These are phyloP conservation scores for Boloria euphrosyne DNA, from an alignment of 2,888 invertebrate genomes.

Conservation along the genomic window DNA sequence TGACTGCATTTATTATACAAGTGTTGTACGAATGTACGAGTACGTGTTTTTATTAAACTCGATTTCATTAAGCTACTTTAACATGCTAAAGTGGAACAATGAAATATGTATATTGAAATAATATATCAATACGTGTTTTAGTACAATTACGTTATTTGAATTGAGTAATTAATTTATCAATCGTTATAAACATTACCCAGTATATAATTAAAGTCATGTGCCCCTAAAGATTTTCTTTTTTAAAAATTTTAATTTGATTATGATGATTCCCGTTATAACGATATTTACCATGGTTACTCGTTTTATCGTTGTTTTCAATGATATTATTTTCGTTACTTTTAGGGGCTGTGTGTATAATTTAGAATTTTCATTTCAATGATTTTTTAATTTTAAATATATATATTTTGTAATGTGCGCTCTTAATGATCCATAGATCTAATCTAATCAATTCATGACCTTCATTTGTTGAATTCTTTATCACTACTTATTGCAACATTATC, in stretches of 20 bases:
- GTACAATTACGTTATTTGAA: neutral
- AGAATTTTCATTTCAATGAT: neutral
- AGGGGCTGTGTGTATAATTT: too few species aligned
- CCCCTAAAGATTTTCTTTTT: too few species aligned
- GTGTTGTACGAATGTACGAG: neutral
- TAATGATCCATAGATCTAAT: constrained; percentile 27
- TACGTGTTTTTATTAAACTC: neutral
- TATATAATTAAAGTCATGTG: too few species aligned
- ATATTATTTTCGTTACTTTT: too few species aligned
- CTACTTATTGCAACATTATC: constrained; percentile 24
- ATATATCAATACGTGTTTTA: neutral
- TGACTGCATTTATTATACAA: neutral
- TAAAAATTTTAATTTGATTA: too few species aligned
- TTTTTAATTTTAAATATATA: neutral
- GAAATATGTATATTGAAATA: constrained; percentile 11
- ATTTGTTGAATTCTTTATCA: constrained; percentile 24
- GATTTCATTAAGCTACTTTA: neutral
- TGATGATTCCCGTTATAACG: too few species aligned
- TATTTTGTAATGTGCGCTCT: constrained; percentile 7
- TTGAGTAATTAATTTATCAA: neutral
- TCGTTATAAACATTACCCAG: too few species aligned
- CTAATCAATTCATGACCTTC: constrained; percentile 37
- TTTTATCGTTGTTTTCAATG: too few species aligned
- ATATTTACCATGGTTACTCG: too few species aligned
- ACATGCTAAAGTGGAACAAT: neutral